Evolutionary conservation across 2,113 vertebrate species (phyloP), one percentile per base, ranked within the genome.

Genomic region (Chionis minor): DNA sequence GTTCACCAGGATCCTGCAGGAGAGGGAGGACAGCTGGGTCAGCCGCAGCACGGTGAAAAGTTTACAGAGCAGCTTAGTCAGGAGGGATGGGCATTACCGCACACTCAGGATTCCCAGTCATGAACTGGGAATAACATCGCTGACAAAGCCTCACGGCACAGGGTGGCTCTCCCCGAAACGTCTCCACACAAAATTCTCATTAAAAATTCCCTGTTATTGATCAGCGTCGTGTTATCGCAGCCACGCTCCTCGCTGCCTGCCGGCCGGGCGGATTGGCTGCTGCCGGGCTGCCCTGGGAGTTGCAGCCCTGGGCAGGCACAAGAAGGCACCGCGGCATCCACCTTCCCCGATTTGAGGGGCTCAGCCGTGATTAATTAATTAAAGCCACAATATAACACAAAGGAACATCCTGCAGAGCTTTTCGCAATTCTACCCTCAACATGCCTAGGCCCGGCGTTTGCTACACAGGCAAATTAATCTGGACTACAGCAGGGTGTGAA

Each of bases 1-100:
- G 98, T 99, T 99, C 90, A 99, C 98, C 47, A 99, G 98, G 92
- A 99, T 99, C 87, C 99, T 99, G 58, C 8, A 55, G 94, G 61
- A 91, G 59, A 77, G 40, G 9, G 30, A 52, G 58, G 88, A 55
- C 0, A 8, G 14, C 44, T 24, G 44, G 61, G 4, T 97, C 45
- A 95, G 89, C 23, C 12, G 18, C 30, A 33, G 80, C 20, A 10
- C 22, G 4, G 1, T 0, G 4, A 10, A 15, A 61, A 47, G 35
- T 32, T 16, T 27, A 55, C 1, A 1, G 45, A 56, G 71, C 70
- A 9, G 61, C 78, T 45, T 9, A 4, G 28, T 15, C 2, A 1
- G 61, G 51, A 58, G 19, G 26, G 42, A n/a, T 10, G 30, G 49
- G 23, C 24, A 2, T 15, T 4, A 10, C 49, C 3, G 44, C n/a